These are phyloP conservation scores for Tachystola acroxantha DNA, from an alignment of 2,888 invertebrate species.

Conservation along the genomic window DNA sequence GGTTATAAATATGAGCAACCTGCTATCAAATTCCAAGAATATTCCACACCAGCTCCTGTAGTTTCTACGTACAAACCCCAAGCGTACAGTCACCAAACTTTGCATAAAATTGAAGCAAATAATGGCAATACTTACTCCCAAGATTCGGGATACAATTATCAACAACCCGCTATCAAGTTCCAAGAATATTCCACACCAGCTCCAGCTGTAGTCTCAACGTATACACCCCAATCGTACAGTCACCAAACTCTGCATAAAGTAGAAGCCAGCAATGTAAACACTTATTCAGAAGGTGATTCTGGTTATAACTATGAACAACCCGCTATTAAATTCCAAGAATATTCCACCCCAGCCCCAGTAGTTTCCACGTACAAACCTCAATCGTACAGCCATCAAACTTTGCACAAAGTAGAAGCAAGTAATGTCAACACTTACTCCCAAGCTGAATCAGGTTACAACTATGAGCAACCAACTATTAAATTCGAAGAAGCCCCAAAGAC, in stretches of 20 bases:
- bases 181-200: constrained; percentile 51
- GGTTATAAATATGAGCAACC: constrained; percentile 49
- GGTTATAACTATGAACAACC: constrained; percentile 49
- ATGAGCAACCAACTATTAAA: constrained; percentile 33
- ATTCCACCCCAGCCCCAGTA: constrained; percentile 23
- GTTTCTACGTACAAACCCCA: constrained; percentile 49
- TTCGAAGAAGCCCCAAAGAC: constrained; percentile 50
- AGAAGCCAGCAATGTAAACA: constrained; percentile 39
- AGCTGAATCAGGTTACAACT: constrained; percentile 41
- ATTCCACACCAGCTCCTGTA: constrained; percentile 23
- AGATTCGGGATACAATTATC: constrained; percentile 39
- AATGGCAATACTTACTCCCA: constrained; percentile 34
- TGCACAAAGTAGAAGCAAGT: constrained; percentile 46
- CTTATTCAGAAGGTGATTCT: constrained; percentile 18
- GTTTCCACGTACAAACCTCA: constrained; percentile 49
- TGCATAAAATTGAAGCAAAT: constrained; percentile 48
- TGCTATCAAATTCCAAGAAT: constrained; percentile 40
- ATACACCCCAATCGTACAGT: constrained; percentile 38
- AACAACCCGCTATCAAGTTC: constrained; percentile 54
- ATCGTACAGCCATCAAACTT: constrained; percentile 51
- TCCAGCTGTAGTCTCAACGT: constrained; percentile 33
- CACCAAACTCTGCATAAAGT: constrained; percentile 52
- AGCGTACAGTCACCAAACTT: constrained; percentile 51
- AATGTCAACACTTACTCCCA: constrained; percentile 41
- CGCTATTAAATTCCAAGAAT: constrained; percentile 40